Percentiles rank a stretch among this genome's conserved stretches.
Conservation (phyloP, 2,888 invertebrate genomes). For the Lutraria lutraria region DNA sequence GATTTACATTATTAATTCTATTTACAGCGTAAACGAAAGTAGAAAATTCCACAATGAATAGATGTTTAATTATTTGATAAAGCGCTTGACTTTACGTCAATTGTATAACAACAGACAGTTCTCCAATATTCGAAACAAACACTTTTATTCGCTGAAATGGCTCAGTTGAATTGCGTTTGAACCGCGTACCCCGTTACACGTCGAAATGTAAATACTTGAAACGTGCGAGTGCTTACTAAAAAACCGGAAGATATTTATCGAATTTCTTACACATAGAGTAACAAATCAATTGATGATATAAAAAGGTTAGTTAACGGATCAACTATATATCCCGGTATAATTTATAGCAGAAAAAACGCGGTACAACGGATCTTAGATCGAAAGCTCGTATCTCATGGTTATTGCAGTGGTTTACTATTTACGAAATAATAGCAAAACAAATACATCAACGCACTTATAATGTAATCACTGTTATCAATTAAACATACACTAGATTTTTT, state of each 20-base stretch:
- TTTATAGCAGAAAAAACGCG: neutral
- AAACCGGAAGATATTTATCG: neutral
- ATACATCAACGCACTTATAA: neutral
- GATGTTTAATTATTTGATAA: neutral
- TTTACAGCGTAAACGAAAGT: constrained; percentile 12
- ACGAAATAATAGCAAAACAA: neutral
- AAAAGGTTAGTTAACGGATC: neutral
- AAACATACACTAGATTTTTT: neutral
- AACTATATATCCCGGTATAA: neutral
- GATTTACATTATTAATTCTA: neutral
- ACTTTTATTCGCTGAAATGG: constrained; percentile 5
- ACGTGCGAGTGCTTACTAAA: neutral
- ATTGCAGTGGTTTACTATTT: neutral
- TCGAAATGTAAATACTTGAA: neutral
- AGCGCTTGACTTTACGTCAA: neutral
- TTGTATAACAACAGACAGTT: neutral
- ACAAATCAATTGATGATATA: neutral
- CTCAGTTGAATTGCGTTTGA: neutral
- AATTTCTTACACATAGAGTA: neutral
- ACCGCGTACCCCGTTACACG: neutral
- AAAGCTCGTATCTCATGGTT: neutral
- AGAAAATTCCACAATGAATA: neutral
- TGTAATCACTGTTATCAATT: constrained; percentile 6
- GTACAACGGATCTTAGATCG: neutral
- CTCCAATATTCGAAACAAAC: constrained; percentile 12